Evolutionary conservation across 2,888 invertebrate genomes (phyloP), one percentile per base, ranked within the genome.

Genomic region (Parelbella ahira): DNA sequence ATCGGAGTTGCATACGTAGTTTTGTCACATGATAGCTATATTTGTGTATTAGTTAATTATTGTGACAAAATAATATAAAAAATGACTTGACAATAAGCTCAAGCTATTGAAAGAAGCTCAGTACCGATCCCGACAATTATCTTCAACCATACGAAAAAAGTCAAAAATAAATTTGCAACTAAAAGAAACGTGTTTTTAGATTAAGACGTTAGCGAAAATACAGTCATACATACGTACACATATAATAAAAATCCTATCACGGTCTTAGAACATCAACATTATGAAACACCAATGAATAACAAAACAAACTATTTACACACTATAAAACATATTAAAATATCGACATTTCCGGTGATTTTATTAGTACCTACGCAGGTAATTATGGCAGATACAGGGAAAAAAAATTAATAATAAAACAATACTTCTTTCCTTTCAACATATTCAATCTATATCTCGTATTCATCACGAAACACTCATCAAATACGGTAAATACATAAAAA

Each of bases 241-340:
- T 24, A 24, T 7, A 29, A 34, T 41, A 34, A 25, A 37, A 41
- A 41, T 28, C 59, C 63, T 65, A 63, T 63, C 58, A 52, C 69
- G 68, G 65, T 65, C 57, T 67, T 66, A 67, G 67, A 75, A 84
- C 83, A 82, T 76, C 71, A 81, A 83, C 83, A 79, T 73, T 65
- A 71, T 69, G 68, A 73, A 79, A 86, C 82, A 84, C 76, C 75
- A 75, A 81, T 78, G 68, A 68, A 62, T 68, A 81, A 82, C 80
- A 78, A 78, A 81, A 78, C 76, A 76, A 73, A 75, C 69, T 81
- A 83, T 80, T 59, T 80, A 81, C 75, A 69, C 60, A 63, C 63
- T 68, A 61, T 52, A 62, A 55, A 55, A 51, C 48, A 65, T 54
- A 70, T 73, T 78, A 75, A 80, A 77, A 81, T 80, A 84, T 79